Percentiles rank a stretch among this genome's conserved stretches.
These are phyloP conservation scores for Peromyscus attwateri DNA, from an alignment of 2,797 vertebrate species.

Conservation along the genomic window DNA sequence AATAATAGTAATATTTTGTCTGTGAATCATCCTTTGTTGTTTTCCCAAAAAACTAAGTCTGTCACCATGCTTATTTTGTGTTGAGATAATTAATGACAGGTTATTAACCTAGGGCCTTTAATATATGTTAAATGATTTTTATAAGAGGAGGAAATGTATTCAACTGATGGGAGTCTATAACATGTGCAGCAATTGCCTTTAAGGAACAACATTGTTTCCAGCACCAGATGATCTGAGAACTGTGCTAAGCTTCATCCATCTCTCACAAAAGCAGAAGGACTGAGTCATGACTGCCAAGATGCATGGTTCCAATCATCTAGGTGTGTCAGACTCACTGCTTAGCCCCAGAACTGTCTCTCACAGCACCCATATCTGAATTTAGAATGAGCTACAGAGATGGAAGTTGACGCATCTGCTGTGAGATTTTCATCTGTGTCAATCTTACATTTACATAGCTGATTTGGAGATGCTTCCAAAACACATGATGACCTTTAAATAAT, in stretches of 20 bases:
- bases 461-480: constrained; percentile 51
- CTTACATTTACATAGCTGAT: constrained; percentile 41
- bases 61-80: constrained; percentile 27
- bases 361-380: constrained; percentile 56
- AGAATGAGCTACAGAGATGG: constrained; percentile 44
- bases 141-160: constrained; percentile 10
- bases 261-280: constrained; percentile 27
- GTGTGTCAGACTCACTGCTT: constrained; percentile 37
- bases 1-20: neutral
- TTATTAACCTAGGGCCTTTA: constrained; percentile 34
- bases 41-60: neutral
- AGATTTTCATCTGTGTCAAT: constrained; percentile 45
- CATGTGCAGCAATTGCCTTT: constrained; percentile 5
- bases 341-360: constrained; percentile 37
- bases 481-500: neutral
- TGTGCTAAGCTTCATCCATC: neutral
- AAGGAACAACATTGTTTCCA: constrained; percentile 57
- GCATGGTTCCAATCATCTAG: constrained; percentile 42
- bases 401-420: constrained; percentile 36
- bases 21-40: neutral
- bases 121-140: constrained; percentile 49
- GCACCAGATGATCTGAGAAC: constrained; percentile 51
- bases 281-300: constrained; percentile 26
- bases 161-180: constrained; percentile 41
- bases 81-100: constrained; percentile 55